A percentile compares a stretch with the other conserved stretches of the same genome.
Evolutionary conservation across 1,140 invertebrate genomes (phyloP).

Genomic region (Pseudomyrmex flavicornis): DNA sequence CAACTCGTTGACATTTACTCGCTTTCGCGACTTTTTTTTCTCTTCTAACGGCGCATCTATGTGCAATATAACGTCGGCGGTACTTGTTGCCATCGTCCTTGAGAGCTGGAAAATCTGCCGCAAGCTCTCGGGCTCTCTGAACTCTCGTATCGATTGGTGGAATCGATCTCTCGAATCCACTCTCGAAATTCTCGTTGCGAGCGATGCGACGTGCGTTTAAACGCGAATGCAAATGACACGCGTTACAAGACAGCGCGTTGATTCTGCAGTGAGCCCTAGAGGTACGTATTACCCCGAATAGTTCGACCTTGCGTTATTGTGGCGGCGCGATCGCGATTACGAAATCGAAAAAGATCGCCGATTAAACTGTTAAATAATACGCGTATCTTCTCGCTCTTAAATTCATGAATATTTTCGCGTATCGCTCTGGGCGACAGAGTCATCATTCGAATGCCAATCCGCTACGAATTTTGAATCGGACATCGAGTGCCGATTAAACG

Average conservation of each 20-base stretch:
- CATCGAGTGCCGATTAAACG: neutral
- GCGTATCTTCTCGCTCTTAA: too few relatives aligned
- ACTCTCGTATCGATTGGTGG: neutral
- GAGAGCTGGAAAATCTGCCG: neutral
- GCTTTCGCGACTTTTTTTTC: slow-evolving; percentile 60
- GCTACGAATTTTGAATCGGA: neutral
- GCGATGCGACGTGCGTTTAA: neutral
- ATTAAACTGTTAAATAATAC: too few relatives aligned
- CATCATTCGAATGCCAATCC: neutral
- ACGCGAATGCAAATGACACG: neutral
- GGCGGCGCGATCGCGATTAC: too few relatives aligned
- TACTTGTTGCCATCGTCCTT: slow-evolving; percentile 40
- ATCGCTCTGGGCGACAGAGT: neutral
- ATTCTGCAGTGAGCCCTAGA: neutral
- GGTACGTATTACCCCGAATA: neutral
- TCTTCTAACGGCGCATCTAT: neutral
- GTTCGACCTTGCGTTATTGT: slow-evolving; percentile 17
- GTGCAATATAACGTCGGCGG: slow-evolving; percentile 45
- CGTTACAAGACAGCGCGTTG: too few relatives aligned
- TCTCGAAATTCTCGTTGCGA: too few relatives aligned
- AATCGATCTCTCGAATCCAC: neutral
- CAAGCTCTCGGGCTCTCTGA: neutral
- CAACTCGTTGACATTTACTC: slow-evolving; percentile 67
- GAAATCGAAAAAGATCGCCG: too few relatives aligned
- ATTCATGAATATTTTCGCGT: neutral